Evolutionary conservation across 2,797 vertebrate genomes (phyloP), one percentile per base, ranked within the genome.

Genomic region (Picus viridis): DNA sequence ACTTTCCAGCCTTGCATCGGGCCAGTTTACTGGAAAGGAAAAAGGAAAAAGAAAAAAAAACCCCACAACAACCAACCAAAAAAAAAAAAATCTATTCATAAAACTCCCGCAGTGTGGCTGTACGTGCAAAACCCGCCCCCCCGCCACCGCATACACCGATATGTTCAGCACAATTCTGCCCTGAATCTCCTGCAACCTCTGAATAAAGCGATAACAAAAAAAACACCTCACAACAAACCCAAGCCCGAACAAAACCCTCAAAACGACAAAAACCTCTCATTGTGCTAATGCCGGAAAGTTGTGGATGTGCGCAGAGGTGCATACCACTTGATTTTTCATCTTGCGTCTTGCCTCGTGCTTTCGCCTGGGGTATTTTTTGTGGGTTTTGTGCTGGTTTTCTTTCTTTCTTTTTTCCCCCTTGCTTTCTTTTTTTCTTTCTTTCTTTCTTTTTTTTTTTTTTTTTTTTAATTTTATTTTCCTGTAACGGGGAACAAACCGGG

Each of bases 311-410:
- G 59, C 68, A 72, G 51, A 65, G 79, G 6, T 54, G 74, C 70
- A 47, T 92, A 83, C 93, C 89, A 13, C 73, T 68, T 89, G 89
- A 41, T 88, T 91, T 89, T 16, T 18, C 45, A n/a, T 34, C 72
- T 57, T 39, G 39, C 39, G 39, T 39, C 39, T 39, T 8, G 47
- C 86, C 43, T 45, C 16, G 30, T n/a, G 63, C 70, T 34, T 76
- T 74, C 49, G 14, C 32, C 30, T 41, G 54, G 18, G 12, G 39
- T 39, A 39, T 39, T 39, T 58, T 23, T 23, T 53, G 41, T 43
- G 41, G 14, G 41, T 43, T 43, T 43, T 43, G 41, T 14, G 12
- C 24, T 51, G 7, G 14, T 54, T 54, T 54, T 29, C 22, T 23
- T 32, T 32, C 22, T 59, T 34, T 59, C 23, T 23, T 39, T 5